phyloP scores from a whole-genome alignment of 1,140 invertebrate genomes.

The Diploscapter pachys region DNA sequence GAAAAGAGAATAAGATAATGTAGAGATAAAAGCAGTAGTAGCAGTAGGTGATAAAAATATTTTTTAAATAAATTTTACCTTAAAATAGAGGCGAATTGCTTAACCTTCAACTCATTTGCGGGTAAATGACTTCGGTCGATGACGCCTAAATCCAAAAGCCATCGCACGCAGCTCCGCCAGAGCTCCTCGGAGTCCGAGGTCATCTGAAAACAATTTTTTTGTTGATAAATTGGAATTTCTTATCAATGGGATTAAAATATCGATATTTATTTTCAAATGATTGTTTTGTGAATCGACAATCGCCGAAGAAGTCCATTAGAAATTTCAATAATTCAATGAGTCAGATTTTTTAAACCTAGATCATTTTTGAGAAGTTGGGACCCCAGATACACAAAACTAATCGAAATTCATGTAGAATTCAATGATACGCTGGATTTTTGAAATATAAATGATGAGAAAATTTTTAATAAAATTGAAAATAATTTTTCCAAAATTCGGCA shows the following conservation, averaged over 20 bases:
- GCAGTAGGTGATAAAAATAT: too few relatives aligned
- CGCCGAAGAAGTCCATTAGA: neutral
- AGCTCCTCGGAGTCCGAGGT: conserved; percentile 32
- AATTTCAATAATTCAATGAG: neutral
- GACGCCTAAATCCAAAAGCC: conserved; percentile 81
- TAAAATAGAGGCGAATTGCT: conserved; percentile 59
- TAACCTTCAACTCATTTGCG: conserved; percentile 21
- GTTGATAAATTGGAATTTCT: neutral
- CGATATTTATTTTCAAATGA: too few relatives aligned
- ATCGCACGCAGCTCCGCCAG: conserved; percentile 83
- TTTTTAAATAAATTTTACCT: neutral
- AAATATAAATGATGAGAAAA: too few relatives aligned
- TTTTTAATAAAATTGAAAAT: too few relatives aligned
- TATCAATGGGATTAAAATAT: too few relatives aligned
- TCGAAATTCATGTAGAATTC: neutral
- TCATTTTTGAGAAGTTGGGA: neutral
- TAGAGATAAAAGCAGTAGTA: too few relatives aligned
- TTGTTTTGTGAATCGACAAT: too few relatives aligned
- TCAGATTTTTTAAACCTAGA: neutral
- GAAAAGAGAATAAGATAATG: too few relatives aligned
- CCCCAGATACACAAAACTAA: neutral
- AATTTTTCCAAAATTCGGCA: too few relatives aligned
- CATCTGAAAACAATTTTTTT: conserved; percentile 7
- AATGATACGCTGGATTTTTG: too few relatives aligned
- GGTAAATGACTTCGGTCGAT: conserved; percentile 66